phyloP scores from a whole-genome alignment of 1,140 invertebrate species.

The Drosophila funebris region DNA sequence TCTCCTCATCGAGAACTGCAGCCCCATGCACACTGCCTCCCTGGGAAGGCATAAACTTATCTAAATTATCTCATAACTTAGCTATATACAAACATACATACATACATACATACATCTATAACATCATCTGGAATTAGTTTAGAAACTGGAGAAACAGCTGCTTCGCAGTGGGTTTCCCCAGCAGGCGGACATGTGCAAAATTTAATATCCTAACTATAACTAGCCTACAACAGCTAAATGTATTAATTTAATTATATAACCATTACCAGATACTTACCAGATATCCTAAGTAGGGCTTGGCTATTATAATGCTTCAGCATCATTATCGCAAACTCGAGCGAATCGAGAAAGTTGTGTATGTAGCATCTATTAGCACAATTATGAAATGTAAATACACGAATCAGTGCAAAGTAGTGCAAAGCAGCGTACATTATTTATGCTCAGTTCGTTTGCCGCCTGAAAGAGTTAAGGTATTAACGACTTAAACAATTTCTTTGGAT shows the following conservation, averaged over 20 bases:
- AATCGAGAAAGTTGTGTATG: constrained; percentile 18
- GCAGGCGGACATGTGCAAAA: constrained; percentile 79
- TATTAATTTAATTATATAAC: constrained; percentile 15
- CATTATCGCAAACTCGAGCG: too few species aligned
- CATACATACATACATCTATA: too few species aligned
- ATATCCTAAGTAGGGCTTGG: constrained; percentile 59
- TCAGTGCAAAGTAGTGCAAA: constrained; percentile 13
- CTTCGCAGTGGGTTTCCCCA: constrained; percentile 13
- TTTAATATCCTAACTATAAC: constrained; percentile 21
- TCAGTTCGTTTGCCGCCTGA: background rate
- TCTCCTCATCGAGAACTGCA: constrained; percentile 68
- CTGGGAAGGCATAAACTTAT: constrained; percentile 76
- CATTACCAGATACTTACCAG: constrained; percentile 52
- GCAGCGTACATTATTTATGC: background rate
- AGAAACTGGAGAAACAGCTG: constrained; percentile 16
- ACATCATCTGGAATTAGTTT: constrained; percentile 32
- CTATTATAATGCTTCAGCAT: constrained; percentile 28
- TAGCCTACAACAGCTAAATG: constrained; percentile 7
- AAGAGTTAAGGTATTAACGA: too few species aligned
- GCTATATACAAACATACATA: too few species aligned
- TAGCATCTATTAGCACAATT: constrained; percentile 67
- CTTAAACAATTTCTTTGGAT: background rate
- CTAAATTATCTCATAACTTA: constrained; percentile 39
- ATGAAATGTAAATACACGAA: constrained; percentile 64
- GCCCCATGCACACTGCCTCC: constrained; percentile 72